Base-by-base conservation (phyloP, 2,113 vertebrate species). In the Tenebrosternarchus preto region DNA sequence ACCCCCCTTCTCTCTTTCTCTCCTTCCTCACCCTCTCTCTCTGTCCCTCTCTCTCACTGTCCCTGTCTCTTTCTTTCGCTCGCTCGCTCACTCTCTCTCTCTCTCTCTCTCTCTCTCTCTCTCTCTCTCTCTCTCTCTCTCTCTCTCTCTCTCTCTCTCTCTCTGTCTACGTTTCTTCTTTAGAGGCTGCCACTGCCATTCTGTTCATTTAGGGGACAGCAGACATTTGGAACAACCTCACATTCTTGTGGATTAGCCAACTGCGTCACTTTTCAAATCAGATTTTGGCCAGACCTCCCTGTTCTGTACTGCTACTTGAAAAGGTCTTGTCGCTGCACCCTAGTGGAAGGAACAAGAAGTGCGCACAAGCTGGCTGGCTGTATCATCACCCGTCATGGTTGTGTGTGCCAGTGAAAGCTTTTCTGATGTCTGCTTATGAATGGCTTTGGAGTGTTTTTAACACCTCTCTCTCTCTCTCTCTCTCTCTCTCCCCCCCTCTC, bases 1-100 rank as follows among this genome's bases (percentile, higher is more conserved):
- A 20, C 63, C 73, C 84, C 78, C 77, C 80, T 55, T 83, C 74
- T 76, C 3, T 87, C 80, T 77, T 82, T 81, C 76, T 27, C 43
- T 31, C 29, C 17, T 46, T 76, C 25, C 9, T 64, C 27, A 20
- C 27, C 33, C 29, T 33, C 63, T 75, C 84, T 80, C 77, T 82
- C 57, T 83, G 73, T 76, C 3, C 25, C 27, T 64, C 29, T 33
- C 63, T 75, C 84, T 80, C 77, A 80, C 57, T 83, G 73, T 76
- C 3, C 86, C 80, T 77, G 81, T 81, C 76, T 27, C 43, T 31
- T n/a, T 9, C 27, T 76, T 19, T n/a, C n/a, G n/a, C n/a, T n/a
- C n/a, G n/a, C n/a, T n/a, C n/a, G n/a, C n/a, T n/a, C n/a, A n/a
- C n/a, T n/a, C n/a, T n/a, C n/a, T n/a, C n/a, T n/a, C n/a, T n/a